Conservation (phyloP, 2,888 invertebrate species). For the Drosophila borealis region DNA sequence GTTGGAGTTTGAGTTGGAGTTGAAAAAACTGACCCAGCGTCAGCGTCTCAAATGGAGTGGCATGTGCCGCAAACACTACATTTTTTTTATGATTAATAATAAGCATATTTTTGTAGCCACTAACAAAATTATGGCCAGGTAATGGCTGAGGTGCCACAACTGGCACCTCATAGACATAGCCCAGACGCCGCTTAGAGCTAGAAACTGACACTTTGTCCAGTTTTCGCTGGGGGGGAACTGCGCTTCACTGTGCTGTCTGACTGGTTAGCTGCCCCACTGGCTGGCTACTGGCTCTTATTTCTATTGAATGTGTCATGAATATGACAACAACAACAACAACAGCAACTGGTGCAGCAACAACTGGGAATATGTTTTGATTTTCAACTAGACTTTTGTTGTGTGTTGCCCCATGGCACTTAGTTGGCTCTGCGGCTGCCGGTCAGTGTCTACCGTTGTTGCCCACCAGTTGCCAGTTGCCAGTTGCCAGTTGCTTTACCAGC, state of each 20-base stretch:
- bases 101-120: slow-evolving; percentile 37
- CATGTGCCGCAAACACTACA: slow-evolving; percentile 75
- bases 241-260: slow-evolving; percentile 42
- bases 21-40: slow-evolving; percentile 28
- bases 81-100: slow-evolving; percentile 68
- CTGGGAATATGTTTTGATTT: slow-evolving; percentile 75
- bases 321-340: slow-evolving; percentile 54
- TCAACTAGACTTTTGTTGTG: slow-evolving; percentile 71
- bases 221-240: slow-evolving; percentile 29
- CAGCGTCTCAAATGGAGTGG: slow-evolving; percentile 70
- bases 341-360: slow-evolving; percentile 18
- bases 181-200: slow-evolving; percentile 55
- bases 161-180: slow-evolving; percentile 74
- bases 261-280: slow-evolving; percentile 46
- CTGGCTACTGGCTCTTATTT: slow-evolving; percentile 70
- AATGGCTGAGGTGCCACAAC: slow-evolving; percentile 65
- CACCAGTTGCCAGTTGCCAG: slow-evolving; percentile 46
- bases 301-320: slow-evolving; percentile 80
- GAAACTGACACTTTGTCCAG: slow-evolving; percentile 71
- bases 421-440: slow-evolving; percentile 24
- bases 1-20: slow-evolving; percentile 5
- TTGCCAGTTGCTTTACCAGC: slow-evolving; percentile 22
- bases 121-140: slow-evolving; percentile 26
- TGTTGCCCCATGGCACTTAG: slow-evolving; percentile 41
- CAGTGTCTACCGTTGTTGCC: slow-evolving; percentile 33